phyloP scores from a whole-genome alignment of 1,140 invertebrate species.

The Magallana gigas region DNA sequence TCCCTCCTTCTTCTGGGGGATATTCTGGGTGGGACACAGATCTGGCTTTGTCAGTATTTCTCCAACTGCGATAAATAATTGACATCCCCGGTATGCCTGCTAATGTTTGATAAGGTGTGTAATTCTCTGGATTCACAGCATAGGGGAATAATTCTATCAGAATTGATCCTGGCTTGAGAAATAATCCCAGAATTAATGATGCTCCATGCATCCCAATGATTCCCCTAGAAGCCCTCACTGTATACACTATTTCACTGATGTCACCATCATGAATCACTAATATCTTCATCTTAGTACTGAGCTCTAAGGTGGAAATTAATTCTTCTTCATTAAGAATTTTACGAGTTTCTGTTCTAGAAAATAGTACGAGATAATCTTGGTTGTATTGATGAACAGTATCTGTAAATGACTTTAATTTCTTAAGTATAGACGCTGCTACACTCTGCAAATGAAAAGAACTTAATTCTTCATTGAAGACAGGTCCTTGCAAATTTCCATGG shows the following conservation, averaged over 20 bases:
- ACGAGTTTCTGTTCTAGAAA: slow-evolving; percentile 79
- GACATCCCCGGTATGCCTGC: slow-evolving; percentile 71
- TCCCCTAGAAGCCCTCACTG: slow-evolving; percentile 80
- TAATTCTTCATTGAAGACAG: slow-evolving; percentile 65
- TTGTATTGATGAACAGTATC: slow-evolving; percentile 41
- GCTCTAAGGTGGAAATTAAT: slow-evolving; percentile 67
- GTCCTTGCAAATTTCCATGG: slow-evolving; percentile 77
- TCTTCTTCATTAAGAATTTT: slow-evolving; percentile 80
- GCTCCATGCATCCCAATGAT: slow-evolving; percentile 98
- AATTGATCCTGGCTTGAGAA: slow-evolving; percentile 95
- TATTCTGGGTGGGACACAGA: slow-evolving; percentile 78
- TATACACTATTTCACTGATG: slow-evolving; percentile 75
- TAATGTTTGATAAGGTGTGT: slow-evolving; percentile 81
- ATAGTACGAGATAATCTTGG: slow-evolving; percentile 71
- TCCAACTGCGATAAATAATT: slow-evolving; percentile 79
- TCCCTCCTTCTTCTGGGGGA: slow-evolving; percentile 75
- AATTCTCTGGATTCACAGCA: slow-evolving; percentile 79
- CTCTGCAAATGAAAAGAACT: slow-evolving; percentile 60
- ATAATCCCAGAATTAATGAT: slow-evolving; percentile 94
- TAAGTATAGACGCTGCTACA: slow-evolving; percentile 57
- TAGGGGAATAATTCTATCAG: slow-evolving; percentile 93
- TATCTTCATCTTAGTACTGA: slow-evolving; percentile 70
- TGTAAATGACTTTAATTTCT: slow-evolving; percentile 54
- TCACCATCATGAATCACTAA: slow-evolving; percentile 73
- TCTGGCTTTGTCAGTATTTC: slow-evolving; percentile 75